Evolutionary conservation across 2,888 invertebrate genomes (phyloP).

Genomic region (Phortica magna): DNA sequence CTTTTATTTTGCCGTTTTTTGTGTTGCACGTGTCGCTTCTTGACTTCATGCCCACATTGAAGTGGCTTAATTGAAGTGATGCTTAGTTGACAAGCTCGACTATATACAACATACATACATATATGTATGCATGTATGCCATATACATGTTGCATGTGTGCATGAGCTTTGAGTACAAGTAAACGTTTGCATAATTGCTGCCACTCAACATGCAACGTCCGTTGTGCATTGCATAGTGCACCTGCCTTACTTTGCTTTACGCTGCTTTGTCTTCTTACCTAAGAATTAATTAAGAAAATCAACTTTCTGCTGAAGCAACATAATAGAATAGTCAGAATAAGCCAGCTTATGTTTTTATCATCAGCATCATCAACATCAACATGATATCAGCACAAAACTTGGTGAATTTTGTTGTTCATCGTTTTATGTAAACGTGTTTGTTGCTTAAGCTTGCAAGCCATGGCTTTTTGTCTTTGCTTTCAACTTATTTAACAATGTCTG

Average conservation of each 20-base stretch:
- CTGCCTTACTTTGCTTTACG: not conserved
- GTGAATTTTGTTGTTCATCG: not conserved
- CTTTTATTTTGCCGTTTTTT: not conserved
- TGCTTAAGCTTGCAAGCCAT: slow-evolving; percentile 32
- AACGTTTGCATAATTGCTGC: slow-evolving; percentile 21
- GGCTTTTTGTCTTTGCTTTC: slow-evolving; percentile 26
- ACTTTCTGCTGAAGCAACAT: slow-evolving; percentile 36
- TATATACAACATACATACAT: not conserved
- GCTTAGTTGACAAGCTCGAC: slow-evolving; percentile 51
- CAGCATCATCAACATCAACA: slow-evolving; percentile 36
- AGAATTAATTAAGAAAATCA: slow-evolving; percentile 65
- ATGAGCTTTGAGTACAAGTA: slow-evolving; percentile 33
- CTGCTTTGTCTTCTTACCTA: not conserved
- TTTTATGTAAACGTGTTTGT: slow-evolving; percentile 34
- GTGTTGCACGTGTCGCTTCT: slow-evolving; percentile 3
- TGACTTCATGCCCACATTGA: slow-evolving; percentile 41
- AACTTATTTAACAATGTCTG: not conserved
- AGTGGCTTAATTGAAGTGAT: slow-evolving; percentile 66
- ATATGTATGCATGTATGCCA: not conserved
- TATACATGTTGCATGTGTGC: not conserved
- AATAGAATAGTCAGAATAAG: not conserved
- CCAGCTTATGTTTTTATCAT: slow-evolving; percentile 30
- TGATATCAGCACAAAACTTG: slow-evolving; percentile 2
- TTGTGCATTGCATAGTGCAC: slow-evolving; percentile 5
- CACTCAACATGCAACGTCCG: slow-evolving; percentile 35